A percentile compares a stretch with the other conserved stretches of the same genome.
Evolutionary conservation across 2,888 invertebrate species (phyloP).

Genomic region (Amblyteles armatorius): DNA sequence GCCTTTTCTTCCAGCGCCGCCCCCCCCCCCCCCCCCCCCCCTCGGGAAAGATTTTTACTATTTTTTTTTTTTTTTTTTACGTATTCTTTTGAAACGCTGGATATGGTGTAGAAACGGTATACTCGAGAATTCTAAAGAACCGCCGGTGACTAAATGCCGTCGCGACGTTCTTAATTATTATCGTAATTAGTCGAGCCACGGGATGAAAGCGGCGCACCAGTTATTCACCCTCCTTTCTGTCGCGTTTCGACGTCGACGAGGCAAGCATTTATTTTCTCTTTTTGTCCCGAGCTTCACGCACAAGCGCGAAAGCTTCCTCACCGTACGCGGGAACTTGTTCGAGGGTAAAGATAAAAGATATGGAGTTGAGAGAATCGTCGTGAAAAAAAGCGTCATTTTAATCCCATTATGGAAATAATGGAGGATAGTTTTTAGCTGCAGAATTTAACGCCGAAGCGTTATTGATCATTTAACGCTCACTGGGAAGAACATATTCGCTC

Average conservation of each 20-base stretch:
- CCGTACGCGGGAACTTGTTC: background rate
- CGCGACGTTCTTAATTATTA: slow-evolving; percentile 64
- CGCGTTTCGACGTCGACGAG: slow-evolving; percentile 19
- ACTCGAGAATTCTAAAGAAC: slow-evolving; percentile 55
- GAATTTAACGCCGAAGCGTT: background rate
- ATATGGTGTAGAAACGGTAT: slow-evolving; percentile 14
- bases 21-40: background rate
- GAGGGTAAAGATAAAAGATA: background rate
- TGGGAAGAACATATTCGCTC: background rate
- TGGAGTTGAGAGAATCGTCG: slow-evolving; percentile 1
- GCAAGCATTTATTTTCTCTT: slow-evolving; percentile 17
- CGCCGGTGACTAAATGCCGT: slow-evolving; percentile 55
- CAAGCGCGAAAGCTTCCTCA: slow-evolving; percentile 12
- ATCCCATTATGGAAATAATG: background rate
- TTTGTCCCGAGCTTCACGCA: slow-evolving; percentile 10
- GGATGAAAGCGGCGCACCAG: slow-evolving; percentile 24
- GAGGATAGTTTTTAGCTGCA: background rate
- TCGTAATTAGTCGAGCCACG: slow-evolving; percentile 62
- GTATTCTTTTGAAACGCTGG: slow-evolving; percentile 9
- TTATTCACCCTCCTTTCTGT: slow-evolving; percentile 23
- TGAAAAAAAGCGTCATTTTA: background rate
- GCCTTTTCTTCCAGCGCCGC: background rate
- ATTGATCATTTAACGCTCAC: background rate
- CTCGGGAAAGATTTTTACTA: background rate
- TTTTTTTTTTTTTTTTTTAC: background rate